A percentile compares a stretch with the other conserved stretches of the same genome.
Evolutionary conservation across 1,140 invertebrate species (phyloP).

Genomic region (Drosophila sp.): DNA sequence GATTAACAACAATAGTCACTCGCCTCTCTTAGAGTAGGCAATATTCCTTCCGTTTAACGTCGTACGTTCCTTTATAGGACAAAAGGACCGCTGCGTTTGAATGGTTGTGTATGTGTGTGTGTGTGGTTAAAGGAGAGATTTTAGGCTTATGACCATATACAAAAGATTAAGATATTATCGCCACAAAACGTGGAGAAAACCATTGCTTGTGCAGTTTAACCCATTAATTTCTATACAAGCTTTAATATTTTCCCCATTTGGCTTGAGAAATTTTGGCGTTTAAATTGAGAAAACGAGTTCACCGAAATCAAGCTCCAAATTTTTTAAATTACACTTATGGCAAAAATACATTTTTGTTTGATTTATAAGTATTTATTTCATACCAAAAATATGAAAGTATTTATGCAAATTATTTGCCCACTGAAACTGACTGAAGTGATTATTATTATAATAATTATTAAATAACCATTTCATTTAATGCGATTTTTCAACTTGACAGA

Average conservation of each 20-base stretch:
- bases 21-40: constrained; percentile 3
- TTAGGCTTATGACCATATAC: constrained; percentile 22
- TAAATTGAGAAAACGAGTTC: too few relatives aligned
- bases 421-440: constrained; percentile 16
- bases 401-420: constrained; percentile 4
- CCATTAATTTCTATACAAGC: background rate
- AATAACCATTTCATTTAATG: constrained; percentile 44
- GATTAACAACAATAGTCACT: constrained; percentile 73
- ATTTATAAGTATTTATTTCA: background rate
- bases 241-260: too few relatives aligned
- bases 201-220: background rate
- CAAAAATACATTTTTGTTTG: background rate
- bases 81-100: constrained; percentile 2
- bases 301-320: background rate
- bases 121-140: constrained; percentile 3
- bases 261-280: too few relatives aligned
- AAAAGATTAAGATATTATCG: constrained; percentile 23
- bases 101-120: background rate
- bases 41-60: constrained; percentile 11
- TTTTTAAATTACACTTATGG: background rate
- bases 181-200: constrained; percentile 10
- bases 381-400: constrained; percentile 1
- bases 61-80: background rate
- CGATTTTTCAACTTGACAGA: constrained; percentile 37
- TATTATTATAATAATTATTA: constrained; percentile 30